A percentile compares a stretch with the other conserved stretches of the same genome.
phyloP scores from a whole-genome alignment of 2,797 vertebrate genomes.

The Cyprinodon diabolis region DNA sequence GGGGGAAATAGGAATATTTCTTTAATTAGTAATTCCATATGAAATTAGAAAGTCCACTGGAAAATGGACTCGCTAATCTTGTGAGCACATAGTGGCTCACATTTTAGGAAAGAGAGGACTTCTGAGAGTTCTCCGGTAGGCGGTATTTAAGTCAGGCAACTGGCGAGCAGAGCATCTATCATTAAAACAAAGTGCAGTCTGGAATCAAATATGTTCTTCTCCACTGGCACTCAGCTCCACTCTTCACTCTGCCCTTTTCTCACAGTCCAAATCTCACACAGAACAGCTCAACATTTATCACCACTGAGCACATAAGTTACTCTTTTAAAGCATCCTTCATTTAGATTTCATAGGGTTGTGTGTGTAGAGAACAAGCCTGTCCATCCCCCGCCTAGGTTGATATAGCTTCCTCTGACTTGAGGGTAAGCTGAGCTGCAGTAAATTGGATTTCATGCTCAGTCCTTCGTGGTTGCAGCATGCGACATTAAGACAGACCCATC shows the following conservation, averaged over 20 bases:
- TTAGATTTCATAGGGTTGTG: conserved; percentile 39
- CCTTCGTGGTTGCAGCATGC: conserved; percentile 68
- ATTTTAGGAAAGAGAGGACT: conserved; percentile 52
- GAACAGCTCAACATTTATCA: conserved; percentile 52
- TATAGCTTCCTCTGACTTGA: conserved; percentile 69
- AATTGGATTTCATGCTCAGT: conserved; percentile 77
- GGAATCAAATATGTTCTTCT: conserved; percentile 58
- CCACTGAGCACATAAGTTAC: conserved; percentile 25
- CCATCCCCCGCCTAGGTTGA: conserved; percentile 55
- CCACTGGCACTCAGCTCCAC: conserved; percentile 35
- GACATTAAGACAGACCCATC: conserved; percentile 62
- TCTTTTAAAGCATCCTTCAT: conserved; percentile 39
- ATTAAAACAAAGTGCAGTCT: conserved; percentile 71
- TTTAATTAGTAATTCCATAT: conserved; percentile 50
- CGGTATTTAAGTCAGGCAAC: conserved; percentile 63
- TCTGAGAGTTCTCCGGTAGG: conserved; percentile 55
- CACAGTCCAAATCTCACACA: conserved; percentile 40
- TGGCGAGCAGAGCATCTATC: conserved; percentile 71
- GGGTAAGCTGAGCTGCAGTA: conserved; percentile 74
- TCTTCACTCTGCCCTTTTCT: conserved; percentile 31
- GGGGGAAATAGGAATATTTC: conserved; percentile 25
- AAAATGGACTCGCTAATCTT: conserved; percentile 41
- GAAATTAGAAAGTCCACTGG: conserved; percentile 36
- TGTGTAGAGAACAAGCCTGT: conserved; percentile 21
- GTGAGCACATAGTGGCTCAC: conserved; percentile 33